Conservation (phyloP, 2,797 vertebrate species). For the Argyrosomus regius region DNA sequence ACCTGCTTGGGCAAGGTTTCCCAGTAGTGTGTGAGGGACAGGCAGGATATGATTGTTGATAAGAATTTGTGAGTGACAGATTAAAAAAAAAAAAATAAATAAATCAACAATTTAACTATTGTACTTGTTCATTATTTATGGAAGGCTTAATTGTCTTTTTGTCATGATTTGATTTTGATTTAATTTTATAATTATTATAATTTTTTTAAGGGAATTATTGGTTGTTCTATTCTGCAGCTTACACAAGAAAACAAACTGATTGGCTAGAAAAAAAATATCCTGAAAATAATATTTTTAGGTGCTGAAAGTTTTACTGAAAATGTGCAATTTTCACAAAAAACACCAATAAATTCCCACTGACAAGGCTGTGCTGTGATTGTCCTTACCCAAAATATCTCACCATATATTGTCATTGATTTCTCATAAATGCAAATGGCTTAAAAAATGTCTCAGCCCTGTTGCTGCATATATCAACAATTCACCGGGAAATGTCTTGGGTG, state of each 20-base stretch:
- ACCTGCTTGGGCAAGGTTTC: constrained; percentile 72
- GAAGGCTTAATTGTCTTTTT: not conserved
- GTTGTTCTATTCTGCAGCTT: not conserved
- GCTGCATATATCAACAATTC: constrained; percentile 70
- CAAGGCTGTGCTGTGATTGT: constrained; percentile 25
- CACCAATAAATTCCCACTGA: not conserved
- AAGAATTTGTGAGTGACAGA: not conserved
- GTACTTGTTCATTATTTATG: not conserved
- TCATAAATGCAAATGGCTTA: constrained; percentile 57
- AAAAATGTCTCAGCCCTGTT: constrained; percentile 54
- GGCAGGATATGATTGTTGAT: constrained; percentile 15
- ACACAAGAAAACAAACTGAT: not conserved
- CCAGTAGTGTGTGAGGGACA: constrained; percentile 46
- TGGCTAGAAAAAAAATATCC: not conserved
- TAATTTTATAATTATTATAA: not conserved
- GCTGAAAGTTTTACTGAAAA: not conserved
- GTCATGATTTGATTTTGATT: not conserved
- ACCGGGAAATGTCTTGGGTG: constrained; percentile 62
- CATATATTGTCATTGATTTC: constrained; percentile 53
- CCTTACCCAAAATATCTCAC: constrained; percentile 25
- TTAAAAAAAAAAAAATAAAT: not conserved
- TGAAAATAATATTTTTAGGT: not conserved
- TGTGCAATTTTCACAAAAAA: not conserved
- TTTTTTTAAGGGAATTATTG: not conserved
- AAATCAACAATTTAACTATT: not conserved